These are phyloP conservation scores for Oplegnathus fasciatus DNA, from an alignment of 2,113 vertebrate genomes.

Conservation along the genomic window DNA sequence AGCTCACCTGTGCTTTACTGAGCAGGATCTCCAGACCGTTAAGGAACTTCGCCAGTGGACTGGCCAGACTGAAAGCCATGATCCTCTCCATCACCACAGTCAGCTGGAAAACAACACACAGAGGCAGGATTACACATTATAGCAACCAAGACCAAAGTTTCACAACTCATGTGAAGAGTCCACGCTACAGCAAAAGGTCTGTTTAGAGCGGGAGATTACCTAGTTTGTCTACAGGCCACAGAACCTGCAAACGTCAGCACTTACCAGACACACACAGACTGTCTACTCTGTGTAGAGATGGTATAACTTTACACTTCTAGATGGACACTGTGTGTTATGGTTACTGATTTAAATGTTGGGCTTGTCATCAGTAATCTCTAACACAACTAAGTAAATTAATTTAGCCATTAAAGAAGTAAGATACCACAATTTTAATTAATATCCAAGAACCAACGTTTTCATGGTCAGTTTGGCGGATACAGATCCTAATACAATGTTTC, in stretches of 20 bases:
- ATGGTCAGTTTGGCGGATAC: background rate
- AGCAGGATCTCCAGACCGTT: constrained; percentile 97
- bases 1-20: constrained; percentile 92
- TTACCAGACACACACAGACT: no score
- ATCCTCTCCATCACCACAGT: constrained; percentile 93
- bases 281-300: background rate
- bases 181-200: background rate
- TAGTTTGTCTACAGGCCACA: background rate
- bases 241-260: background rate
- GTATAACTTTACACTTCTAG: background rate
- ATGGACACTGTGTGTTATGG: background rate
- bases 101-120: constrained; percentile 83
- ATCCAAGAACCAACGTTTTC: background rate
- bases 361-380: background rate
- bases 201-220: background rate
- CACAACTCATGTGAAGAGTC: background rate
- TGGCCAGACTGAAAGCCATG: constrained; percentile 90
- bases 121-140: background rate
- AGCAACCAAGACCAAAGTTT: background rate
- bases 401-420: no score
- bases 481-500: background rate
- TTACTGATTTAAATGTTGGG: background rate
- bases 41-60: constrained; percentile 95
- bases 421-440: background rate
- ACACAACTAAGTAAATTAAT: no score